Evolutionary conservation across 2,888 invertebrate species (phyloP), one percentile per base, ranked within the genome.

Genomic region (Tromatobia lineatoria): DNA sequence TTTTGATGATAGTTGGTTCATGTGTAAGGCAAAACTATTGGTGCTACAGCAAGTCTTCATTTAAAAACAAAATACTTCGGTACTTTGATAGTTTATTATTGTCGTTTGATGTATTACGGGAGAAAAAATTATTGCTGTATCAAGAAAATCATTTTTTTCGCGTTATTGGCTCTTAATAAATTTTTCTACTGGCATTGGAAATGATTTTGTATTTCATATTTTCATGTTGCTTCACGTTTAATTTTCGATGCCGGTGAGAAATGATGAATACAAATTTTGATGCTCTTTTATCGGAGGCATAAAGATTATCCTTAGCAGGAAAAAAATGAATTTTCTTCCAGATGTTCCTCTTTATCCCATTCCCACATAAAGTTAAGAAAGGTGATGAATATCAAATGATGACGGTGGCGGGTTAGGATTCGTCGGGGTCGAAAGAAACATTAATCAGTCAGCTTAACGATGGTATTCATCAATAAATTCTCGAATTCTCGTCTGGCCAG

Each of bases 361-460:
- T 25, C 25, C 15, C 15, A 15, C 57, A 25, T 25, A 23, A 13
- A 13, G 11, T 23, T 25, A 15, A 25, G 3, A 23, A 38, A 3
- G 20, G 42, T 20, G 23, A 42, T 42, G 20, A 66, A 66, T 66
- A 6, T 20, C 11, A 11, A 15, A 38, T 42, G 42, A 66, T 42
- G 29, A 38, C 20, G 42, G 1, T 2, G 20, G 42, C 20, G 38
- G 20, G 23, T 23, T 42, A 42, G 8, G 8, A 66, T 66, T 4
- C 25, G n/a, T 18, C 10, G 38, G 64, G 11, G 3, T 64, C 42
- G 64, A 20, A n/a, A 45, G 64, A 42, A 66, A 66, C 20, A 66
- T 61, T 61, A 61, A 61, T 61, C 38, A 61, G 57, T 25, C 57
- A 13, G 57, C 25, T 18, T 34, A 38, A 34, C 34, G 34, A 61